Conservation (phyloP, 2,113 vertebrate genomes). For the Pelvicachromis taeniatus region DNA sequence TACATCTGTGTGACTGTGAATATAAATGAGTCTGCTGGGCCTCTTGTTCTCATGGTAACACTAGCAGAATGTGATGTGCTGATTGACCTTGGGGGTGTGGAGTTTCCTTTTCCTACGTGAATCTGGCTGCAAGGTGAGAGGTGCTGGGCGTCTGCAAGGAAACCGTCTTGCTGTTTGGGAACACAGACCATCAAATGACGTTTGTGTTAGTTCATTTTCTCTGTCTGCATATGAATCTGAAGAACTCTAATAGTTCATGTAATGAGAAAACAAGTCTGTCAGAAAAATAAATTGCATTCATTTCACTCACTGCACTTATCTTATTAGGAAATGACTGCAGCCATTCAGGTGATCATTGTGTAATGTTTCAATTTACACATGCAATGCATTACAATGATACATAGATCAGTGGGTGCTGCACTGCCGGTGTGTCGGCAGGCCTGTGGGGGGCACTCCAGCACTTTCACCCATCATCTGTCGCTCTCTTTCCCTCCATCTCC, state of each 20-base stretch:
- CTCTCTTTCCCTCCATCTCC: slow-evolving; percentile 18
- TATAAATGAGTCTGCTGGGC: slow-evolving; percentile 62
- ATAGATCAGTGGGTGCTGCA: not conserved
- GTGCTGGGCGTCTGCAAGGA: not conserved
- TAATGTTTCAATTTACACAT: slow-evolving; percentile 49
- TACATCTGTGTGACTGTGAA: slow-evolving; percentile 68
- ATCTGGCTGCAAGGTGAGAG: slow-evolving; percentile 37
- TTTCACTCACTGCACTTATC: slow-evolving; percentile 41
- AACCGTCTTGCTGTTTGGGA: not conserved
- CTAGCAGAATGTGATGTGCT: slow-evolving; percentile 55
- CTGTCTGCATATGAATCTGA: not conserved
- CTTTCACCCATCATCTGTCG: slow-evolving; percentile 24
- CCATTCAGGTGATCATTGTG: slow-evolving; percentile 49
- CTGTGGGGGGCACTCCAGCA: slow-evolving; percentile 68
- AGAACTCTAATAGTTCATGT: slow-evolving; percentile 10
- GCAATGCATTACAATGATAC: slow-evolving; percentile 46
- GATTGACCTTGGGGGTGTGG: slow-evolving; percentile 65
- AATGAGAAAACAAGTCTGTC: slow-evolving; percentile 35
- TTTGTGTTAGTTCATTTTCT: slow-evolving; percentile 1
- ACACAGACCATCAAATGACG: not conserved
- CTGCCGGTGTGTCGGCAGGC: not conserved
- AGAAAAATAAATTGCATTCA: slow-evolving; percentile 29
- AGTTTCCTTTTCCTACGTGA: slow-evolving; percentile 21
- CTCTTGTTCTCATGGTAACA: slow-evolving; percentile 74
- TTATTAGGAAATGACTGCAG: slow-evolving; percentile 43